These are phyloP conservation scores for Psilopogon haemacephalus DNA, from an alignment of 2,113 vertebrate genomes.

Conservation along the genomic window DNA sequence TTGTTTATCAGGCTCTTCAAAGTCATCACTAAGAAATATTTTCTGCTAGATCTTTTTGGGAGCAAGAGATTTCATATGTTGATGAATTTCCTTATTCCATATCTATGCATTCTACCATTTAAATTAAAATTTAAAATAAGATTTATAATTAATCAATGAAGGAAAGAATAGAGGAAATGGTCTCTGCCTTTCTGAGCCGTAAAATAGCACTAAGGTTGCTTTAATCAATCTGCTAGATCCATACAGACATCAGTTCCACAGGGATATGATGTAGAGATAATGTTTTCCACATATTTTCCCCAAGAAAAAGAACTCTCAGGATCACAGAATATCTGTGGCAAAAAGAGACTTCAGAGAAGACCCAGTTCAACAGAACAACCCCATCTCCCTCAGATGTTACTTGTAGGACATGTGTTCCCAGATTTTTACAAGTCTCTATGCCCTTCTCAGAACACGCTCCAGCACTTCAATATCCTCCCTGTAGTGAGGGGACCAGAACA, in stretches of 20 bases:
- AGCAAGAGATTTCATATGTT: background rate
- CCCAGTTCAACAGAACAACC: too few relatives aligned
- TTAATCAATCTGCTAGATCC: background rate
- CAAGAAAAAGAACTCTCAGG: background rate
- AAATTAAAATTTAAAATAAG: background rate
- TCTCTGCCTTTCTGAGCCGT: background rate
- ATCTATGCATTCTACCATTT: background rate
- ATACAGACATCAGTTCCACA: background rate
- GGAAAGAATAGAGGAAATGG: background rate
- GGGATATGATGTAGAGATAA: fast-evolving
- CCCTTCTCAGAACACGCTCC: too few relatives aligned
- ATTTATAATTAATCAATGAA: background rate
- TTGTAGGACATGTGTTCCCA: too few relatives aligned
- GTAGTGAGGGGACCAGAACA: too few relatives aligned
- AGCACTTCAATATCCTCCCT: too few relatives aligned
- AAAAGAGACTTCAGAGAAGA: too few relatives aligned
- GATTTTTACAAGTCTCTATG: too few relatives aligned
- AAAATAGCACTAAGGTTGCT: background rate
- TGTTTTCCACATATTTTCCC: fast-evolving
- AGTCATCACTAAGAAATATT: background rate
- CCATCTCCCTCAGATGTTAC: too few relatives aligned
- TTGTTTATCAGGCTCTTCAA: background rate
- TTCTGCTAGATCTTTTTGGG: background rate
- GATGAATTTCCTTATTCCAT: background rate
- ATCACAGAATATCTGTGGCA: too few relatives aligned